Percentiles rank a stretch among this genome's conserved stretches.
phyloP scores from a whole-genome alignment of 2,113 vertebrate species.

The Mobula birostris region DNA sequence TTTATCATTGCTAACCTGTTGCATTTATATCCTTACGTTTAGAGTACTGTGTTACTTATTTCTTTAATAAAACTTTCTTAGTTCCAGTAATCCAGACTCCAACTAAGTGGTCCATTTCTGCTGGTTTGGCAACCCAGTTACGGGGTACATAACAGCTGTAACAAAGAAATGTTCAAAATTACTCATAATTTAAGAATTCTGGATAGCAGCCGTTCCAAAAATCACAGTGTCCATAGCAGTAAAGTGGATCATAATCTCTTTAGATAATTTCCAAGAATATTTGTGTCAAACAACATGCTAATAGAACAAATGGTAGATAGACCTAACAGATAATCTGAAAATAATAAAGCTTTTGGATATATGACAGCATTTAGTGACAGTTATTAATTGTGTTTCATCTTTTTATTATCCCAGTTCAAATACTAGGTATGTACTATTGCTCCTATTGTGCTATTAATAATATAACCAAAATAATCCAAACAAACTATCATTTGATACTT shows the following conservation, averaged over 20 bases:
- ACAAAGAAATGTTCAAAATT: background rate
- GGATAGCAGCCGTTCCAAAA: background rate
- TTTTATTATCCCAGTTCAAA: conserved; percentile 15
- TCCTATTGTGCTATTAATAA: conserved; percentile 13
- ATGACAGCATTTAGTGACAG: background rate
- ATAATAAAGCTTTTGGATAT: background rate
- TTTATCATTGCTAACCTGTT: too few species aligned
- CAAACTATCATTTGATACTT: conserved; percentile 15
- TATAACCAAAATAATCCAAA: conserved; percentile 18
- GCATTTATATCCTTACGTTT: too few species aligned
- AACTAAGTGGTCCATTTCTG: too few species aligned
- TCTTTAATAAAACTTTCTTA: too few species aligned
- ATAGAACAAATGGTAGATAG: background rate
- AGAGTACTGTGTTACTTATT: too few species aligned
- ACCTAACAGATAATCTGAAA: background rate
- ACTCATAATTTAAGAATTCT: background rate
- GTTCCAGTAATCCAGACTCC: too few species aligned
- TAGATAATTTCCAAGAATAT: background rate
- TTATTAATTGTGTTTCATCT: background rate
- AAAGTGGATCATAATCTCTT: background rate
- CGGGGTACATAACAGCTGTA: too few species aligned
- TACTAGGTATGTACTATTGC: background rate
- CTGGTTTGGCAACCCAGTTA: too few species aligned
- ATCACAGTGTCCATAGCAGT: background rate
- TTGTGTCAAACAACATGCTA: background rate